phyloP scores from a whole-genome alignment of 2,113 vertebrate species.

The Murina feae region DNA sequence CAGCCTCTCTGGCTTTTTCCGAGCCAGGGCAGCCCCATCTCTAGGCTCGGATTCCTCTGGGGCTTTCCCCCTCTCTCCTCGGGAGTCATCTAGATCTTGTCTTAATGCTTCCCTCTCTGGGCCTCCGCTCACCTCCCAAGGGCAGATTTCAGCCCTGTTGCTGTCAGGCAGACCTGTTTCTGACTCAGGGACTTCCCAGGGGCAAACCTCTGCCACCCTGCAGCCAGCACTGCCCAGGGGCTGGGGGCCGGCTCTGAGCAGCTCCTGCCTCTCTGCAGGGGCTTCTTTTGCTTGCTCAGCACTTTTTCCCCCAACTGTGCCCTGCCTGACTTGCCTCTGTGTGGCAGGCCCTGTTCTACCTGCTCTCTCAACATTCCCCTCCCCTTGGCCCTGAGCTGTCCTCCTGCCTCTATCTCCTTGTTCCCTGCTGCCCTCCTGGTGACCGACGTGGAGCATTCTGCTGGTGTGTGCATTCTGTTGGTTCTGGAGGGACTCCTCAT shows the following conservation, averaged over 20 bases:
- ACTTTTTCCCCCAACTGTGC: neutral
- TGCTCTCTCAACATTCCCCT: neutral
- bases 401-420: constrained; percentile 31
- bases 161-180: neutral
- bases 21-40: neutral
- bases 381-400: neutral
- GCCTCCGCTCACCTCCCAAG: constrained; percentile 40
- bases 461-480: constrained; percentile 72
- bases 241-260: neutral
- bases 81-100: neutral
- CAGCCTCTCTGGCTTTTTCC: constrained; percentile 58
- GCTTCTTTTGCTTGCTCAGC: neutral
- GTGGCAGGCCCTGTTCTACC: neutral
- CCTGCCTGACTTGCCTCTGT: neutral
- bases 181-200: constrained; percentile 45
- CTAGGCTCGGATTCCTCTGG: neutral
- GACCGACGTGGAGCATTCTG: neutral
- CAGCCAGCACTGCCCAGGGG: neutral
- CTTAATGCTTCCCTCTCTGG: neutral
- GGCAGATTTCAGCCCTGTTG: constrained; percentile 42
- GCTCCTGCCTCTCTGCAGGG: neutral
- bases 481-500: constrained; percentile 67
- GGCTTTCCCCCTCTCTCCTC: neutral
- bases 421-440: neutral
- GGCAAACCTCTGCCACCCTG: constrained; percentile 24